Evolutionary conservation across 2,888 invertebrate genomes (phyloP).

Genomic region (Hypomecis atomaria): DNA sequence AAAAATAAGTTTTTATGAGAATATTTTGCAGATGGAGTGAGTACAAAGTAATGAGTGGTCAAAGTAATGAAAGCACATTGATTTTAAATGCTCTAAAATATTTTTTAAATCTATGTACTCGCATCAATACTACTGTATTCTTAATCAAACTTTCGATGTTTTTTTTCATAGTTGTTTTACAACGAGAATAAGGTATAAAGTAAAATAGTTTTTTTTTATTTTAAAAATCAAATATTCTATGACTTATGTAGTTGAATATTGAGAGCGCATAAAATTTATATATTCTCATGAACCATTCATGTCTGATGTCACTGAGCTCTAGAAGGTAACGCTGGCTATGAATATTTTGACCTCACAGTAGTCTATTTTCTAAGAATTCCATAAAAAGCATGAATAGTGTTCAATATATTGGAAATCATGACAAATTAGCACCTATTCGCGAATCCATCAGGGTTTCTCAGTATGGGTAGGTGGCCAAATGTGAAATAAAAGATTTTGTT

Average conservation of each 20-base stretch:
- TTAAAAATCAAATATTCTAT: not conserved
- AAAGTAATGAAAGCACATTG: no score
- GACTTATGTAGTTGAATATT: slow-evolving; percentile 5
- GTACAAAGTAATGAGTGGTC: no score
- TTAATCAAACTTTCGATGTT: no score
- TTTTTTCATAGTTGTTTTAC: no score
- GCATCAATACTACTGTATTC: no score
- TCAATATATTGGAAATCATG: slow-evolving; percentile 8
- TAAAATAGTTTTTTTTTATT: not conserved
- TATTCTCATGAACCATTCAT: slow-evolving; percentile 16
- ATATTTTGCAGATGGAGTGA: no score
- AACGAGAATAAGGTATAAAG: no score
- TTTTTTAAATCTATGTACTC: no score
- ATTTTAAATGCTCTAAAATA: no score
- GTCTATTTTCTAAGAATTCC: slow-evolving; percentile 25
- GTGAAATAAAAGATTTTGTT: slow-evolving; percentile 5
- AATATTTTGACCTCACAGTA: slow-evolving; percentile 20
- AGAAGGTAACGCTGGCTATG: slow-evolving; percentile 13
- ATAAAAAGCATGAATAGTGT: slow-evolving; percentile 14
- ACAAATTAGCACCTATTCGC: slow-evolving; percentile 14
- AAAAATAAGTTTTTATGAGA: no score
- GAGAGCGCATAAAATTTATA: slow-evolving; percentile 13
- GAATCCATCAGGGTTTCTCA: not conserved
- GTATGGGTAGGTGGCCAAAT: slow-evolving; percentile 5
- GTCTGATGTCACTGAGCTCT: slow-evolving; percentile 26